phyloP scores from a whole-genome alignment of 2,113 vertebrate species.

The Romanogobio albipinnatus region DNA sequence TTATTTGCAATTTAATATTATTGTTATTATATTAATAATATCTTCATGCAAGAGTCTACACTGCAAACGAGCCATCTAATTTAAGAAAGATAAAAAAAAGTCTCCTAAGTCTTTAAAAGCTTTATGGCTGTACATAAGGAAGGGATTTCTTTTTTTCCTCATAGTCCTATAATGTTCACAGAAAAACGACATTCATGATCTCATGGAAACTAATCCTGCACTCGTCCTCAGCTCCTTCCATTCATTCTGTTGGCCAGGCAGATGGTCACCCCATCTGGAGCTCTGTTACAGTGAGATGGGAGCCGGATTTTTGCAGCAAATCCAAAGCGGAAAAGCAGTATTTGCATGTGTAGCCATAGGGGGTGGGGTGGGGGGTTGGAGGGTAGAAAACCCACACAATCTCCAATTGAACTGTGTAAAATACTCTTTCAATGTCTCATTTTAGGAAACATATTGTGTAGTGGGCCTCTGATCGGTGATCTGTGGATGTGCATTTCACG shows the following conservation, averaged over 20 bases:
- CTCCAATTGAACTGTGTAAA: neutral
- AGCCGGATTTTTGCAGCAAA: constrained; percentile 46
- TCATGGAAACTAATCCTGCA: constrained; percentile 45
- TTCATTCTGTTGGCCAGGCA: constrained; percentile 40
- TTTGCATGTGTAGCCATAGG: neutral
- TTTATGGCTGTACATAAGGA: neutral
- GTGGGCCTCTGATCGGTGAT: neutral
- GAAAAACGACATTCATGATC: constrained; percentile 15
- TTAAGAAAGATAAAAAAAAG: neutral
- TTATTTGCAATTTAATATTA: too few species aligned
- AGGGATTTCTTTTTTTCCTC: neutral
- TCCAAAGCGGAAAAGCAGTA: constrained; percentile 34
- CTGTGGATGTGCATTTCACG: neutral
- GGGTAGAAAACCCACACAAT: neutral
- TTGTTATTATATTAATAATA: too few species aligned
- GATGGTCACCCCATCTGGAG: constrained; percentile 58
- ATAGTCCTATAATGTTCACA: constrained; percentile 9
- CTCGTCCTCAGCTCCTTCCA: constrained; percentile 23
- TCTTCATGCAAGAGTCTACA: neutral
- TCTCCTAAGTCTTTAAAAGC: neutral
- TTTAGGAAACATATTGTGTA: neutral
- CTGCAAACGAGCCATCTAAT: neutral
- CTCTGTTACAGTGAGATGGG: constrained; percentile 7
- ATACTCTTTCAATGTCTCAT: neutral
- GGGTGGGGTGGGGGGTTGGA: too few species aligned